Percentiles rank a stretch among this genome's conserved stretches.
These are phyloP conservation scores for Oreochromis mossambicus DNA, from an alignment of 2,797 vertebrate species.

Conservation along the genomic window DNA sequence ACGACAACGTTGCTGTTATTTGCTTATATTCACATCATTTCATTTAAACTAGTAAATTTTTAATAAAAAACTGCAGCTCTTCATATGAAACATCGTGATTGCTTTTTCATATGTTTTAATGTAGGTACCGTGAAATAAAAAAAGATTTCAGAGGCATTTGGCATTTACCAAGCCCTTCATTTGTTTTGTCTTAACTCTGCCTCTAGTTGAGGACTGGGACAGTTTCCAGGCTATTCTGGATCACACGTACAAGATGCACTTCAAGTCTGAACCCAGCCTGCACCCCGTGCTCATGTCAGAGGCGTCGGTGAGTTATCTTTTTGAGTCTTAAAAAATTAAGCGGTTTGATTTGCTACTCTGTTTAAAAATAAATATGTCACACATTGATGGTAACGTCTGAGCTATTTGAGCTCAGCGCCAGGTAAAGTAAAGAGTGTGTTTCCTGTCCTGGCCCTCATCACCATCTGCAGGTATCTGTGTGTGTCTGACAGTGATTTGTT, in stretches of 20 bases:
- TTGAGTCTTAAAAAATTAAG: neutral
- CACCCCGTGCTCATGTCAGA: slow-evolving; percentile 99
- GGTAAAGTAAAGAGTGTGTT: neutral
- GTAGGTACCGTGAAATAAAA: neutral
- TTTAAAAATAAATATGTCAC: neutral
- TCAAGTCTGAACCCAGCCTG: slow-evolving; percentile 96
- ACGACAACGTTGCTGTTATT: neutral
- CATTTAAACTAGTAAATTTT: neutral
- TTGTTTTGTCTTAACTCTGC: neutral
- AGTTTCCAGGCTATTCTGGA: slow-evolving; percentile 98
- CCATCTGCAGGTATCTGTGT: neutral
- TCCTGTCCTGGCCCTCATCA: neutral
- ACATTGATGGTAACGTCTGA: neutral
- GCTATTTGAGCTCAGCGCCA: neutral
- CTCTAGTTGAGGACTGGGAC: slow-evolving; percentile 97
- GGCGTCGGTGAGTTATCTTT: slow-evolving; percentile 85
- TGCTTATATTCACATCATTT: neutral
- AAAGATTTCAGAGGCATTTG: neutral
- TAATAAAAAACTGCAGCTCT: neutral
- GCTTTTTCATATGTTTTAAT: neutral
- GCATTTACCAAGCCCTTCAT: neutral
- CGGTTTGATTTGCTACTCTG: neutral
- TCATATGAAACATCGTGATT: neutral
- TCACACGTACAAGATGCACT: slow-evolving; percentile 98
- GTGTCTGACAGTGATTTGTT: neutral